These are phyloP conservation scores for Cantharis rustica DNA, from an alignment of 2,888 invertebrate species.

Conservation along the genomic window DNA sequence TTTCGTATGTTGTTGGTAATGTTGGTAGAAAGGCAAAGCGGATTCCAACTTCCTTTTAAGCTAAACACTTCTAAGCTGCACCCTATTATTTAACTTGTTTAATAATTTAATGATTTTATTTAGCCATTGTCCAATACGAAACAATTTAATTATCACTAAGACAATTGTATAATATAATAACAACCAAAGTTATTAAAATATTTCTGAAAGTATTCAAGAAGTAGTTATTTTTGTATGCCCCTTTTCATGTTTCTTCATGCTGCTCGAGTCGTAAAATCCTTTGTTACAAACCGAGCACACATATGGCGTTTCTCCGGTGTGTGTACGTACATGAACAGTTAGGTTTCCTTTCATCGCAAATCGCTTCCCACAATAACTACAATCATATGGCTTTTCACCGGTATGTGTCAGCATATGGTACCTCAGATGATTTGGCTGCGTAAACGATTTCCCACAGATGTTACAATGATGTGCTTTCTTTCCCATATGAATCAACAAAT, in stretches of 20 bases:
- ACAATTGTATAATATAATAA: no score
- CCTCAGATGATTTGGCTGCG: slow-evolving; percentile 43
- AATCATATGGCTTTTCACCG: slow-evolving; percentile 44
- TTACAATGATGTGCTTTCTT: slow-evolving; percentile 53
- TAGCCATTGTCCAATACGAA: no score
- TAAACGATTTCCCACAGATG: slow-evolving; percentile 50
- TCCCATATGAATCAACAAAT: slow-evolving; percentile 51
- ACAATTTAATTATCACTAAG: no score
- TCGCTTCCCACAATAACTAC: slow-evolving; percentile 40
- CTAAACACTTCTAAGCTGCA: no score
- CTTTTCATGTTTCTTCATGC: slow-evolving; percentile 24
- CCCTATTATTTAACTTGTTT: no score
- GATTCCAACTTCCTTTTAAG: no score
- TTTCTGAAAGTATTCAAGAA: not conserved
- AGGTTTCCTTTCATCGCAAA: slow-evolving; percentile 46
- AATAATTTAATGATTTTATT: no score
- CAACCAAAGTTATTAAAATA: no score
- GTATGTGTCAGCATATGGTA: slow-evolving; percentile 45
- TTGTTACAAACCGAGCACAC: slow-evolving; percentile 30
- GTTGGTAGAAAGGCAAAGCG: no score
- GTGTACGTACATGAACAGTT: slow-evolving; percentile 26
- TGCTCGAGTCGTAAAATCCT: slow-evolving; percentile 36
- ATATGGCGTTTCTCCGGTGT: slow-evolving; percentile 31
- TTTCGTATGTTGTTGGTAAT: no score
- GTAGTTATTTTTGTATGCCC: slow-evolving; percentile 11